Conservation (phyloP, 2,888 invertebrate species). For the Oegoconia quadripuncta region DNA sequence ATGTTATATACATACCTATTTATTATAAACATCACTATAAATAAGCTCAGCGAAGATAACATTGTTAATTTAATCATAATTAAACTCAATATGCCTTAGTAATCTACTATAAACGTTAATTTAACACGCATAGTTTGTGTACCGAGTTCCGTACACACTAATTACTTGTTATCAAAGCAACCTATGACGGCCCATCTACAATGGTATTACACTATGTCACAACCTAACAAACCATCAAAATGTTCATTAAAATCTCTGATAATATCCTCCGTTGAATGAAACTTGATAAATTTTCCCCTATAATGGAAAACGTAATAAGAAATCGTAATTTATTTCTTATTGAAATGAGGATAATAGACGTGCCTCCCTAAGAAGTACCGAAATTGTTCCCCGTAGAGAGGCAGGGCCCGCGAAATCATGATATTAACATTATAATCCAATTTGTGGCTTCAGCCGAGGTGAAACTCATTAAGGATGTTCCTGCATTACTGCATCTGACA, state of each 20-base stretch:
- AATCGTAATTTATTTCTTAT: constrained; percentile 78
- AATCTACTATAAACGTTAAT: too few relatives aligned
- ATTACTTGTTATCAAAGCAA: too few relatives aligned
- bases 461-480: constrained; percentile 70
- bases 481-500: constrained; percentile 69
- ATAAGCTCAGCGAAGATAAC: too few relatives aligned
- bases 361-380: constrained; percentile 56
- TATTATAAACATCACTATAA: too few relatives aligned
- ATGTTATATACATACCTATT: too few relatives aligned
- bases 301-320: constrained; percentile 77
- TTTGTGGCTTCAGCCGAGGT: constrained; percentile 62
- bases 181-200: constrained; percentile 4
- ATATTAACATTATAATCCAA: constrained; percentile 77
- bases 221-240: constrained; percentile 25
- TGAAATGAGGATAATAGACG: constrained; percentile 75
- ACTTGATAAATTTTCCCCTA: constrained; percentile 67
- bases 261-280: constrained; percentile 59
- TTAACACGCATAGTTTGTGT: too few relatives aligned
- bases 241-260: constrained; percentile 60
- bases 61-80: too few relatives aligned
- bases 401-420: constrained; percentile 51
- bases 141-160: too few relatives aligned
- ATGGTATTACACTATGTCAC: constrained; percentile 1
- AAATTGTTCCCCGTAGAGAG: constrained; percentile 60
- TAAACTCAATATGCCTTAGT: too few relatives aligned